Evolutionary conservation across 2,888 invertebrate genomes (phyloP).

Genomic region (Carabus problematicus): DNA sequence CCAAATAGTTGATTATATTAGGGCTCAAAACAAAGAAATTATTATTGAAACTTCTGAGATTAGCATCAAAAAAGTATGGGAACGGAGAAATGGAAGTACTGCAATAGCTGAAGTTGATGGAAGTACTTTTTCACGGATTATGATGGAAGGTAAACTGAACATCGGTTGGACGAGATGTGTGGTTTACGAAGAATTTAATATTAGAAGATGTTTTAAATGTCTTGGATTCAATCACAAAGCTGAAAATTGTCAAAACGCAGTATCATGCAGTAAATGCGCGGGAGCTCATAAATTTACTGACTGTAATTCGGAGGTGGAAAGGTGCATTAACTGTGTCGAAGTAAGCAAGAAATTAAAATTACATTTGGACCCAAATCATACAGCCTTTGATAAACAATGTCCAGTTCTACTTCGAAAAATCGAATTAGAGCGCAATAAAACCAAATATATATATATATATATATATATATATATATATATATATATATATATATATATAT

Average conservation of each 20-base stretch:
- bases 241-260: background rate
- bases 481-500: background rate
- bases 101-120: slow-evolving; percentile 11
- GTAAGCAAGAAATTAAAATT: slow-evolving; percentile 13
- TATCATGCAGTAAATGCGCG: slow-evolving; percentile 4
- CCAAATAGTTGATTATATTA: background rate
- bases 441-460: too few species aligned
- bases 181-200: slow-evolving; percentile 17
- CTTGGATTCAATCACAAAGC: slow-evolving; percentile 12
- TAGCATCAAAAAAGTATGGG: background rate
- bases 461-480: background rate
- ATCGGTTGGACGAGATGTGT: slow-evolving; percentile 19
- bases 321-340: slow-evolving; percentile 9
- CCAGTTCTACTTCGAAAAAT: background rate
- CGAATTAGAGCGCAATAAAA: too few species aligned
- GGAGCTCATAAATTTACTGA: slow-evolving; percentile 4
- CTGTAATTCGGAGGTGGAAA: background rate
- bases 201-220: slow-evolving; percentile 14
- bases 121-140: background rate
- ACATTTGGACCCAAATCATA: slow-evolving; percentile 5
- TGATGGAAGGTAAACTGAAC: slow-evolving; percentile 14
- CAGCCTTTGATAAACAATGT: slow-evolving; percentile 13
- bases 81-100: background rate
- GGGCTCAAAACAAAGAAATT: background rate
- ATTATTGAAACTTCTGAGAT: background rate